Conservation (phyloP, 30 jellyfish, hydroid and myxozoan species). For the Chironex yamaguchii region DNA sequence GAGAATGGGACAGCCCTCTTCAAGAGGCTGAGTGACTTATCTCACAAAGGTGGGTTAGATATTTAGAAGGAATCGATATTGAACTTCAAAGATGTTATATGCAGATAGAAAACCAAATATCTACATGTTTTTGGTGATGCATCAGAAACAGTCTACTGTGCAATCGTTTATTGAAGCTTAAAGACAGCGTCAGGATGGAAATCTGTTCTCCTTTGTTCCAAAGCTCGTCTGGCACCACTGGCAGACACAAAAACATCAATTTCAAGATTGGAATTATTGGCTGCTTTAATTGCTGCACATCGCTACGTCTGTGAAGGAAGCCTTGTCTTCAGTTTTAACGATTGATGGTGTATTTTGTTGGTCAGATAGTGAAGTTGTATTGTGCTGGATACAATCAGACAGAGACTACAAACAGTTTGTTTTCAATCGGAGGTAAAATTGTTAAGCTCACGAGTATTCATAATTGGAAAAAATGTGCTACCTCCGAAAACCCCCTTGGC, state of each 20-base stretch:
- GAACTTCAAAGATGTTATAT: too few relatives aligned
- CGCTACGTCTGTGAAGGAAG: not conserved
- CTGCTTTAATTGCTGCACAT: slow-evolving; percentile 41
- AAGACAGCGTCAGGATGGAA: not conserved
- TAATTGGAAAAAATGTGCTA: slow-evolving; percentile 21
- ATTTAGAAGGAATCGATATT: too few relatives aligned
- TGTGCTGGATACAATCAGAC: slow-evolving; percentile 24
- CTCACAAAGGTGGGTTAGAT: not conserved
- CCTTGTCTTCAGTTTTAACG: not conserved
- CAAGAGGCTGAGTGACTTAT: not conserved
- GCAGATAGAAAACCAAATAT: not conserved
- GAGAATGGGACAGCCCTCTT: slow-evolving; percentile 23
- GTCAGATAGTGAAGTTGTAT: slow-evolving; percentile 33
- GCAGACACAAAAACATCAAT: slow-evolving; percentile 1
- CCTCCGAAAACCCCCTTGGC: slow-evolving; percentile 29
- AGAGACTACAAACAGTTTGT: slow-evolving; percentile 45
- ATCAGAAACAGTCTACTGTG: slow-evolving; percentile 13
- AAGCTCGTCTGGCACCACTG: slow-evolving; percentile 23
- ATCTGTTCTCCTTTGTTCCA: not conserved
- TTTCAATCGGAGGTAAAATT: slow-evolving; percentile 29
- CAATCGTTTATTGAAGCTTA: not conserved
- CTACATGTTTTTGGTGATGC: slow-evolving; percentile 24
- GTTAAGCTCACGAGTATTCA: slow-evolving; percentile 10
- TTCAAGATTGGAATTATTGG: slow-evolving; percentile 31
- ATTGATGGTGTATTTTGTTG: slow-evolving; percentile 2